Evolutionary conservation across 2,888 invertebrate species (phyloP), one percentile per base, ranked within the genome.

Genomic region (Pteria penguin): DNA sequence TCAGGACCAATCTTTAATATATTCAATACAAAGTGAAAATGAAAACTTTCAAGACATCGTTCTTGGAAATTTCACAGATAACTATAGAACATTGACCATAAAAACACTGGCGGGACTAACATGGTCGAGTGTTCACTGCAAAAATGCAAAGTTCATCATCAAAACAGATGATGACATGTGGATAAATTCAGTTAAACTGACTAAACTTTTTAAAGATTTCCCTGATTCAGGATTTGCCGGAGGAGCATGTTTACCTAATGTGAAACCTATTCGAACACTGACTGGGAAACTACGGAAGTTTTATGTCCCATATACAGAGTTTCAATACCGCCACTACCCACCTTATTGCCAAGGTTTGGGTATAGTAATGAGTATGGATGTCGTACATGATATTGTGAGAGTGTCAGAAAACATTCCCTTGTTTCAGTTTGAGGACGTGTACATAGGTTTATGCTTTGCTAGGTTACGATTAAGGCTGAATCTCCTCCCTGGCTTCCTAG

Each of bases 91-190:
- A 11, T 27, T 60, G 27, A 22, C 60, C 3, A 11, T 60, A 11
- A 60, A 60, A 18, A 60, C 60, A 8, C 22, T 26, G 4, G 22
- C 60, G 3, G 60, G 60, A 26, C 5, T 60, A 27, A 18, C 24
- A 8, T 60, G 60, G 60, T 4, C 60, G 14, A 18, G 4, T 4
- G 27, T 18, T 4, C 18, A 24, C 60, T 60, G 60, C 27, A 26
- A 14, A 27, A 26, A 24, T 60, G 24, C 60, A 18, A 26, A 60
- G 27, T 26, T 4, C 27, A 29, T 60, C 24, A 60, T 60, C 4
- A 60, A 60, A 27, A 60, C 60, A n/a, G 60, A 60, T 60, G 60
- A 60, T 18, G 60, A 60, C 27, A 60, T 60, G 60, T 60, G 60
- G 60, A n/a, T 60, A 8, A 60, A 60, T 27, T 26, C 60, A 60